Percentiles rank a stretch among this genome's conserved stretches.
These are phyloP conservation scores for Heliconius cydno DNA, from an alignment of 2,888 invertebrate species.

Conservation along the genomic window DNA sequence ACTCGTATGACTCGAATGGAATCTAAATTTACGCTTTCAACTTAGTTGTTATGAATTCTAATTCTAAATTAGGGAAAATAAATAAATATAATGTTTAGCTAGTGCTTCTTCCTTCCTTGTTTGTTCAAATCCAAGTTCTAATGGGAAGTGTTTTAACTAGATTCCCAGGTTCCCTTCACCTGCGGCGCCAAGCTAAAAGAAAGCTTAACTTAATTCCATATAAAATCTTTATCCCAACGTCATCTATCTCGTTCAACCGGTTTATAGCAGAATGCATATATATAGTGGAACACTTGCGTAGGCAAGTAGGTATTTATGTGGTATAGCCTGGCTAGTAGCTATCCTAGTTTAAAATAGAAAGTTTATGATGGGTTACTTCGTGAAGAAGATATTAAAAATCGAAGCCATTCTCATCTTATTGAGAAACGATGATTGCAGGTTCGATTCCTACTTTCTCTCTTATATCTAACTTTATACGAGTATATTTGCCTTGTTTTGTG, in stretches of 20 bases:
- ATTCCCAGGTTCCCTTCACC: no score
- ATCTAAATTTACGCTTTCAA: background rate
- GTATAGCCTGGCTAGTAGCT: background rate
- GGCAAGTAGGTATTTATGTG: background rate
- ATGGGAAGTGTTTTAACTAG: no score
- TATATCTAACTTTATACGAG: no score
- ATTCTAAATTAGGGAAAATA: background rate
- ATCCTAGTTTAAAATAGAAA: constrained; percentile 19
- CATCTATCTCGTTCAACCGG: background rate
- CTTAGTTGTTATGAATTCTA: background rate
- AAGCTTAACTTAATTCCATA: background rate
- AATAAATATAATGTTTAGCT: background rate
- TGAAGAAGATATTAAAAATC: background rate
- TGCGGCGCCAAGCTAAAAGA: background rate
- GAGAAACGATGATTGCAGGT: no score
- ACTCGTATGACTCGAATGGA: background rate
- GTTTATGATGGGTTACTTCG: background rate
- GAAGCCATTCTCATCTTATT: background rate
- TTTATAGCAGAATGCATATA: background rate
- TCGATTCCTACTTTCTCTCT: no score
- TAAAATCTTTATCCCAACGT: background rate
- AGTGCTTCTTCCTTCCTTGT: no score
- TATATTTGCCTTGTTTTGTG: no score
- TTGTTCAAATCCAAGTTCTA: no score
- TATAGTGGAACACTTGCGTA: background rate